A percentile compares a stretch with the other conserved stretches of the same genome.
Conservation (phyloP, 2,797 vertebrate genomes). For the Darevskia nairensis region DNA sequence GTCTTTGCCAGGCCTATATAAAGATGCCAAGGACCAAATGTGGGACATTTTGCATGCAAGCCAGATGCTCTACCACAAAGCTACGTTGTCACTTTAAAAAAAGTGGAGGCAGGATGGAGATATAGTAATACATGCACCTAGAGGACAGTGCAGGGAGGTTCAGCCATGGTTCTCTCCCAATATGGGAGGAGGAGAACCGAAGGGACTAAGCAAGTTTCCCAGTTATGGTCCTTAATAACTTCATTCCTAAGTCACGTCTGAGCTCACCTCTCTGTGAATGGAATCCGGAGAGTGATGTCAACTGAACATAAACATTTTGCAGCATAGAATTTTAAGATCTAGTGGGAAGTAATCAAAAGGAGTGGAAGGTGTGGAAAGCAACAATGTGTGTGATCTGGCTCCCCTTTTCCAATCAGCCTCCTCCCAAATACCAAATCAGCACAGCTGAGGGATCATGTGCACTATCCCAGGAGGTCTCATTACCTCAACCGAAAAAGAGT, state of each 20-base stretch:
- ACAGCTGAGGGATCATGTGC: rapidly evolving
- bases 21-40: neutral
- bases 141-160: neutral
- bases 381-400: rapidly evolving
- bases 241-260: neutral
- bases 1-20: neutral
- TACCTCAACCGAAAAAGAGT: slow-evolving; percentile 33
- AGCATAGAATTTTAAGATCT: neutral
- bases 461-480: slow-evolving; percentile 30
- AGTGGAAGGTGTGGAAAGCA: rapidly evolving
- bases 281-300: neutral
- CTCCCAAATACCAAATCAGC: neutral
- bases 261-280: neutral
- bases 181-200: too few species aligned
- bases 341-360: neutral
- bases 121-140: neutral
- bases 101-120: neutral
- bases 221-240: slow-evolving; percentile 5
- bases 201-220: slow-evolving; percentile 1
- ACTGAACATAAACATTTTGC: neutral
- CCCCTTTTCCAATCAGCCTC: slow-evolving; percentile 16
- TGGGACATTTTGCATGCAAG: neutral
- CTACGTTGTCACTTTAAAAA: neutral
- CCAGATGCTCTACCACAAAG: neutral
- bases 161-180: neutral